A percentile compares a stretch with the other conserved stretches of the same genome.
Evolutionary conservation across 1,140 invertebrate species (phyloP).

Genomic region (Saccostrea glomerata): DNA sequence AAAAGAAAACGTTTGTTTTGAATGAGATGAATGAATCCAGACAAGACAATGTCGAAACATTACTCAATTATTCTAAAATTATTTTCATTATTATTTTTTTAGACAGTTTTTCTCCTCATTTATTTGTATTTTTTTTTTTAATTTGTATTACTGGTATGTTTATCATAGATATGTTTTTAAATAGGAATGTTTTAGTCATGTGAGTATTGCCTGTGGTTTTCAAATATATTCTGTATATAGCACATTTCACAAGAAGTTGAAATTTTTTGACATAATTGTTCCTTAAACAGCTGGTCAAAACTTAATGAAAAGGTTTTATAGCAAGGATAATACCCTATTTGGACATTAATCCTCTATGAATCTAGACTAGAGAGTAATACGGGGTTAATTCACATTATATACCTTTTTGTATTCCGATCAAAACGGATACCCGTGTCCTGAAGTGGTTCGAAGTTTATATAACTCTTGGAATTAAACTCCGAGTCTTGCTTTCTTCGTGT

Average conservation of each 20-base stretch:
- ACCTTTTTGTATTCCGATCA: background rate
- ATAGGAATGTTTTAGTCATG: too few relatives aligned
- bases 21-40: too few relatives aligned
- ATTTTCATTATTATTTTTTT: too few relatives aligned
- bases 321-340: background rate
- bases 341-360: background rate
- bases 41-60: too few relatives aligned
- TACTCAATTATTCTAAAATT: too few relatives aligned
- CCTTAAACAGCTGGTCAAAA: slow-evolving; percentile 2
- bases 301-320: background rate
- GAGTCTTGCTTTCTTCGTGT: background rate
- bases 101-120: too few relatives aligned
- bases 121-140: too few relatives aligned
- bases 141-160: too few relatives aligned
- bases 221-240: too few relatives aligned
- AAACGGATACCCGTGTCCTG: background rate
- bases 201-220: too few relatives aligned
- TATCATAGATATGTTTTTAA: too few relatives aligned
- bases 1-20: too few relatives aligned
- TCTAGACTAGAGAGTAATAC: background rate
- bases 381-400: background rate
- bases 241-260: background rate
- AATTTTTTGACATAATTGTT: background rate
- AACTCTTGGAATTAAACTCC: background rate
- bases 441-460: slow-evolving; percentile 21